phyloP scores from a whole-genome alignment of 2,888 invertebrate genomes.

The Chrysomela aeneicollis region DNA sequence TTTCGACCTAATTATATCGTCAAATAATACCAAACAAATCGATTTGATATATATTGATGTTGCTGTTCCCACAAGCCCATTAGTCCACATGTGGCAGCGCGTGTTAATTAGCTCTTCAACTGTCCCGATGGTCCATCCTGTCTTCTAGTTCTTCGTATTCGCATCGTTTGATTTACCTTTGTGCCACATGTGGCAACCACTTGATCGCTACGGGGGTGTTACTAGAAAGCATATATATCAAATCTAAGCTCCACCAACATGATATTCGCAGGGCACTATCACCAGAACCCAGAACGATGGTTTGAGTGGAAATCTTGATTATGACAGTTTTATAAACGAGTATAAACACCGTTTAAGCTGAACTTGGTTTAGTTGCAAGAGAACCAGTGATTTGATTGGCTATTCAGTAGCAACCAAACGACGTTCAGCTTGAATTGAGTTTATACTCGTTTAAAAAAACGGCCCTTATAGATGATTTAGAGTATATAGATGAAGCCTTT shows the following conservation, averaged over 20 bases:
- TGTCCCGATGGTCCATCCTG: slow-evolving; percentile 41
- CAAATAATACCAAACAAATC: slow-evolving; percentile 46
- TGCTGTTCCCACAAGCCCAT: slow-evolving; percentile 52
- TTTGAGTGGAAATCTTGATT: no score
- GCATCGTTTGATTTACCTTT: slow-evolving; percentile 35
- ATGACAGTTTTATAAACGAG: no score
- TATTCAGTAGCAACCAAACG: no score
- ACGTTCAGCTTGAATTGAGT: no score
- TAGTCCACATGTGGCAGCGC: slow-evolving; percentile 50
- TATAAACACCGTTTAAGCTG: no score
- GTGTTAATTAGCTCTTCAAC: slow-evolving; percentile 50
- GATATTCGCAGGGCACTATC: not conserved
- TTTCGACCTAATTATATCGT: slow-evolving; percentile 29
- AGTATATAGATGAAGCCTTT: no score
- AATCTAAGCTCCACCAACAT: slow-evolving; percentile 36
- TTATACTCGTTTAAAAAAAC: no score
- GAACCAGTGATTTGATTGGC: no score
- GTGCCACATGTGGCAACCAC: slow-evolving; percentile 45
- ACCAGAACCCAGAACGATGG: no score
- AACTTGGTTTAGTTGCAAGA: no score
- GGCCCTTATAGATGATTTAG: no score
- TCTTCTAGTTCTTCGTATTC: not conserved
- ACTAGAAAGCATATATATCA: slow-evolving; percentile 43
- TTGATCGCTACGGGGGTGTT: slow-evolving; percentile 43
- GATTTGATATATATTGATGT: slow-evolving; percentile 44